Base-by-base conservation (phyloP, 2,888 invertebrate genomes). In the Ditylenchus weischeri region DNA sequence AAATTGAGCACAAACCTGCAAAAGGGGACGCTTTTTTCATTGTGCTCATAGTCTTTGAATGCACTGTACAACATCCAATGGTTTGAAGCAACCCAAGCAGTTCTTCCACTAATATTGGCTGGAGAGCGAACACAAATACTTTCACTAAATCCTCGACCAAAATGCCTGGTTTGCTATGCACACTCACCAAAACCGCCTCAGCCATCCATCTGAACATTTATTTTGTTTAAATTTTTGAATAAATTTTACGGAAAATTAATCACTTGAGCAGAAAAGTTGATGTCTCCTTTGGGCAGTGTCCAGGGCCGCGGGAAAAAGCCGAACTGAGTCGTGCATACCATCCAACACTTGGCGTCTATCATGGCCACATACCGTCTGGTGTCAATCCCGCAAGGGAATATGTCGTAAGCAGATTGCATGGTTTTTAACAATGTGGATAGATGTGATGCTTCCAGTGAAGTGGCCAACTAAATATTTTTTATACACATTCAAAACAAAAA, bases 311-410 rank as follows among this genome's bases (percentile, higher is more conserved):
- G n/a, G 57, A 66, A 65, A 62, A 69, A 64, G 43, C 71, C 66
- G 18, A 70, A 64, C 0, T 61, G 67, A 36, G 62, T 58, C n/a
- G 70, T 57, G 1, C 36, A 62, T 18, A 81, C 71, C 23, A 74
- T 72, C 81, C 81, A 81, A 10, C 69, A 66, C 10, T 62, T 57
- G 4, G 68, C 72, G 59, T 73, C 69, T n/a, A 69, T 60, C 29
- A 63, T 66, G 5, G 66, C 50, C 18, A 79, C 75, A 71, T 73
- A 80, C 54, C 80, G 66, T 10, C 58, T 49, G 36, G 70, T 70
- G 58, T 79, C 81, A 8, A 80, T 73, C 19, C 81, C 81, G 48
- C 75, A 72, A 38, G 62, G 65, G 49, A 78, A 69, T 15, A 78
- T 62, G 58, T 67, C 57, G 18, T 57, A 29, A 15, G 36, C 35